A percentile compares a stretch with the other conserved stretches of the same genome.
These are phyloP conservation scores for Brachionus angularis DNA, from an alignment of 1,140 invertebrate genomes.

Conservation along the genomic window DNA sequence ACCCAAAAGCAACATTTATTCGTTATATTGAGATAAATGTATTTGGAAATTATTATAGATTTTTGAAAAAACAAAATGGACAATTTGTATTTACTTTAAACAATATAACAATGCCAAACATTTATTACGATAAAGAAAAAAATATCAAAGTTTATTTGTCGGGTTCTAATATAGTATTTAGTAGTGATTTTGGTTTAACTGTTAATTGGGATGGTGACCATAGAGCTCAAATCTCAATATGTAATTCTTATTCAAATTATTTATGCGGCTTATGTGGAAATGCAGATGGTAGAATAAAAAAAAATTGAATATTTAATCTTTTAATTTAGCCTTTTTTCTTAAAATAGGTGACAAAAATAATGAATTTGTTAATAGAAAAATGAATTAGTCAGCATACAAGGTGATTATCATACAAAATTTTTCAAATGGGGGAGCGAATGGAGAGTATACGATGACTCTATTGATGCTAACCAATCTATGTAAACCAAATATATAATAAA, in stretches of 20 bases:
- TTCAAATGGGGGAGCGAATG: conserved; percentile 20
- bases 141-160: background rate
- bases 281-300: background rate
- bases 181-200: background rate
- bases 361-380: background rate
- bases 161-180: background rate
- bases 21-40: background rate
- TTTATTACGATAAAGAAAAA: background rate
- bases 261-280: background rate
- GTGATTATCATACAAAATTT: background rate
- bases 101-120: background rate
- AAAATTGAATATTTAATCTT: background rate
- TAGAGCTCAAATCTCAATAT: background rate
- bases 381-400: background rate
- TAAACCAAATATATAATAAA: no score
- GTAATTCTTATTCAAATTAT: background rate
- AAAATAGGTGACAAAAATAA: background rate
- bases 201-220: background rate
- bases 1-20: background rate
- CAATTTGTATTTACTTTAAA: background rate
- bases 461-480: background rate
- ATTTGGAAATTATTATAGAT: background rate
- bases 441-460: conserved; percentile 25
- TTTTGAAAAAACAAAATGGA: background rate
- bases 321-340: background rate